These are phyloP conservation scores for Athene noctua DNA, from an alignment of 2,113 vertebrate genomes.

Conservation along the genomic window DNA sequence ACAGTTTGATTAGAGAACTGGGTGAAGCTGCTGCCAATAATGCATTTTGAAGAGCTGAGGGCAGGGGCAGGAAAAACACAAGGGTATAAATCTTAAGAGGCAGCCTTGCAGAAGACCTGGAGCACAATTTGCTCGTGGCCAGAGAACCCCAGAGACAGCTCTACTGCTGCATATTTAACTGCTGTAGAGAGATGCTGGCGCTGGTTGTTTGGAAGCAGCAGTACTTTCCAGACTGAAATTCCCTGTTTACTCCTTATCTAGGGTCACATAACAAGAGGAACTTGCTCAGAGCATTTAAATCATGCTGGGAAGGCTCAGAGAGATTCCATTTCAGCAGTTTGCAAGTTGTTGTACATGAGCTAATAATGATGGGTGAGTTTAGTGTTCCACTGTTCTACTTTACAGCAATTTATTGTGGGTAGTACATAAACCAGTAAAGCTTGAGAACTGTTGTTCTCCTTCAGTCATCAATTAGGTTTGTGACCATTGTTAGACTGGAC, in stretches of 20 bases:
- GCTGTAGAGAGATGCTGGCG: neutral
- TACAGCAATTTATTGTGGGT: neutral
- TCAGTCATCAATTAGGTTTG: neutral
- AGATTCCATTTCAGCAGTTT: neutral
- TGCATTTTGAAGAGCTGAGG: neutral
- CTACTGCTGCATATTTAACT: neutral
- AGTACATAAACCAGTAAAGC: neutral
- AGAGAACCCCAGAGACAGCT: neutral
- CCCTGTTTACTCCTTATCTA: neutral
- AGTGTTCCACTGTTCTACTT: neutral
- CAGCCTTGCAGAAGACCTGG: neutral
- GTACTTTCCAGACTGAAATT: neutral
- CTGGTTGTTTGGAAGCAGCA: neutral
- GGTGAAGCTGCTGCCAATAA: neutral
- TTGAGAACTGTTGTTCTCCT: neutral
- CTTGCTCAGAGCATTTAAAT: neutral
- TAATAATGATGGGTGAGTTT: constrained; percentile 19
- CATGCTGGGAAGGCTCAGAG: neutral
- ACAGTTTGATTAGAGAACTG: neutral
- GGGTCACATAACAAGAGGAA: neutral
- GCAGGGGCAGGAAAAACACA: neutral
- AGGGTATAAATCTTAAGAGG: neutral
- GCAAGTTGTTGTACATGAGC: neutral
- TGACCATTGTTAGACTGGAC: neutral
- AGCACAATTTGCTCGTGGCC: neutral